Percentiles rank a stretch among this genome's conserved stretches.
phyloP scores from a whole-genome alignment of 2,797 vertebrate species.

The Jordanella pulchra region DNA sequence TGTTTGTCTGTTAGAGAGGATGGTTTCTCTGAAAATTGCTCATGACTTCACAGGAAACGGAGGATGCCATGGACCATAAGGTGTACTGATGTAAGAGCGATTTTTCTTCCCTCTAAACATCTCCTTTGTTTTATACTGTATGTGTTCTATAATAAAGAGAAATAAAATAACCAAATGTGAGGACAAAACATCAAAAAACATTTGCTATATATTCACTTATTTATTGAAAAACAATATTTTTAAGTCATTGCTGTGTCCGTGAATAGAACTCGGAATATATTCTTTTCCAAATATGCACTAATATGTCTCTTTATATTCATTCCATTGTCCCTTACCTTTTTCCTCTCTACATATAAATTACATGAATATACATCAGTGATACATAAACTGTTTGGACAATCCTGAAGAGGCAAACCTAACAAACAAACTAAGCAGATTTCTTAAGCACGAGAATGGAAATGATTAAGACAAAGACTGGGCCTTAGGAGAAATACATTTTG shows the following conservation, averaged over 20 bases:
- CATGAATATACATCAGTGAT: not conserved
- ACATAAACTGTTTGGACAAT: not conserved
- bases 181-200: not conserved
- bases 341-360: not conserved
- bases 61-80: slow-evolving; percentile 11
- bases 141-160: not conserved
- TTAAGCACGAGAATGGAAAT: not conserved
- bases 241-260: not conserved
- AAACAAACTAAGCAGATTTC: not conserved
- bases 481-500: not conserved
- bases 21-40: slow-evolving; percentile 10
- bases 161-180: not conserved
- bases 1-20: slow-evolving; percentile 36
- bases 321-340: not conserved
- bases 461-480: not conserved
- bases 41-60: slow-evolving; percentile 24
- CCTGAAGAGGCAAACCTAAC: not conserved
- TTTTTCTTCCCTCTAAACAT: not conserved
- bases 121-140: not conserved
- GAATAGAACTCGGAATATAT: not conserved
- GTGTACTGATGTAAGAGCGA: not conserved
- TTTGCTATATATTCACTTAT: not conserved
- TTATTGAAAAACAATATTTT: not conserved
- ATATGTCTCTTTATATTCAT: not conserved
- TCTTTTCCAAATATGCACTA: not conserved